A percentile compares a stretch with the other conserved stretches of the same genome.
Evolutionary conservation across 53 echinoderm and acorn worm species (phyloP).

Genomic region (Patiria pectinifera): DNA sequence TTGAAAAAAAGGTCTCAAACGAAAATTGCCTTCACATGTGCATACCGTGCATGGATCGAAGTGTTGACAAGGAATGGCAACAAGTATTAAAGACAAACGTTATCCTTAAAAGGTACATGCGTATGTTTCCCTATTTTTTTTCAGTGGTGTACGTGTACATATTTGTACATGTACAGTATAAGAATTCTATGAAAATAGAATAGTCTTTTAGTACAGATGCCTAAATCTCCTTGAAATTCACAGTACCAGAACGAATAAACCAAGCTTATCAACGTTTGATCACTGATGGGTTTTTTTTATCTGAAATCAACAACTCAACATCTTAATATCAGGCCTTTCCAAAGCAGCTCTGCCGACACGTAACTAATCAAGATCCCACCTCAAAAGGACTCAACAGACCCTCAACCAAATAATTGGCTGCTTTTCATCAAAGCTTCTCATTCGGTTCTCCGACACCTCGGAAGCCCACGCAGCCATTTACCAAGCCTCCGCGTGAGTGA

Average conservation of each 20-base stretch:
- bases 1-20: not conserved
- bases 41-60: too few species aligned
- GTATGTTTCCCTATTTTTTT: too few species aligned
- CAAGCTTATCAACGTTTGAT: not conserved
- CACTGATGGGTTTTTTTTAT: not conserved
- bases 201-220: not conserved
- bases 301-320: not conserved
- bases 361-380: not conserved
- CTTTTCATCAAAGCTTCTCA: slow-evolving; percentile 1
- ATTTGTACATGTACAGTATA: too few species aligned
- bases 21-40: too few species aligned
- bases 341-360: not conserved
- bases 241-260: too few species aligned
- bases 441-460: slow-evolving; percentile 14
- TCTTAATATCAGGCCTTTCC: not conserved
- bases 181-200: too few species aligned
- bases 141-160: too few species aligned
- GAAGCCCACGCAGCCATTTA: not conserved
- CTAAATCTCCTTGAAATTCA: not conserved
- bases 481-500: not conserved
- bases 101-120: too few species aligned
- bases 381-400: not conserved
- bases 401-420: slow-evolving; percentile 19
- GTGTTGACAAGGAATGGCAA: too few species aligned
- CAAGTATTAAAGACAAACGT: too few species aligned